phyloP scores from a whole-genome alignment of 2,113 vertebrate species.

The Xenotilapia flavipinnis region DNA sequence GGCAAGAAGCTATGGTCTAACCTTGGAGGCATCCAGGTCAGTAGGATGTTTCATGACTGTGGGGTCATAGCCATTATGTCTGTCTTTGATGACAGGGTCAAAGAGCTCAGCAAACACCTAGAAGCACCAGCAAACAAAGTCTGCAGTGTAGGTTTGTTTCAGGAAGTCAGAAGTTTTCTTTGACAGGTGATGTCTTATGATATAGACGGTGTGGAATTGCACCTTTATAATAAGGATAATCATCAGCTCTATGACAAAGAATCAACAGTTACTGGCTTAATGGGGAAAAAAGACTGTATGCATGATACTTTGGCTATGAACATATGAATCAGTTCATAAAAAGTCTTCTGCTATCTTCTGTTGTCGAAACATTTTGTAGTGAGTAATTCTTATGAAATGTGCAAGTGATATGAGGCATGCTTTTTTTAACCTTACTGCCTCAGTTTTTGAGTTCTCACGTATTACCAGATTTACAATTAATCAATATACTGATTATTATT shows the following conservation, averaged over 20 bases:
- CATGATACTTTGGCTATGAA: neutral
- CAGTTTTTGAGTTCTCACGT: neutral
- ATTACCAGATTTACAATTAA: neutral
- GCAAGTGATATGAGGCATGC: neutral
- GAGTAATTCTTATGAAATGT: neutral
- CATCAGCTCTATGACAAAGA: neutral
- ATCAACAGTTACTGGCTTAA: neutral
- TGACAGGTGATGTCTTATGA: neutral
- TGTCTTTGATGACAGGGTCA: conserved; percentile 82
- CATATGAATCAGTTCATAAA: neutral
- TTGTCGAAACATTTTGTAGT: neutral
- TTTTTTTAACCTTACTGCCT: neutral
- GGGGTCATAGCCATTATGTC: conserved; percentile 91
- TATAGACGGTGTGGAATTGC: neutral
- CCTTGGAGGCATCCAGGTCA: conserved; percentile 89
- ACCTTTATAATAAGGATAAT: neutral
- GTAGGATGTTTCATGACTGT: conserved; percentile 84
- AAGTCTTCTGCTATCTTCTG: neutral
- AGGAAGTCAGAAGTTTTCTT: neutral
- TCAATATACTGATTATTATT: neutral
- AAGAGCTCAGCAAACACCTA: conserved; percentile 91
- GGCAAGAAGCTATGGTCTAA: neutral
- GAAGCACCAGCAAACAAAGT: neutral
- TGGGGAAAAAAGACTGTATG: neutral
- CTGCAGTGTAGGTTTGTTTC: neutral